Percentiles rank a stretch among this genome's conserved stretches.
These are phyloP conservation scores for Acestrorhynchus altus DNA, from an alignment of 2,797 vertebrate genomes.

Conservation along the genomic window DNA sequence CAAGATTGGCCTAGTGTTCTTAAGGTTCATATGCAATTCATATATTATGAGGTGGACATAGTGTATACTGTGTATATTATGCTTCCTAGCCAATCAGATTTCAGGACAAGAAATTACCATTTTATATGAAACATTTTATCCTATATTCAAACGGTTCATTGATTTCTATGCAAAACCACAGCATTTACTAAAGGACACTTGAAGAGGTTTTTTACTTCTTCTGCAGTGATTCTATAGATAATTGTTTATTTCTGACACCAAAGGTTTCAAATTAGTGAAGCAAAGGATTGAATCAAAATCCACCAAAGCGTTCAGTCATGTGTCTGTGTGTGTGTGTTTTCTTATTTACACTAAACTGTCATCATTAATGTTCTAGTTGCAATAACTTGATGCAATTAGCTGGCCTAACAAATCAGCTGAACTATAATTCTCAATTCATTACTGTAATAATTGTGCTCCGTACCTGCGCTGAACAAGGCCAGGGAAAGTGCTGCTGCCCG, in stretches of 20 bases:
- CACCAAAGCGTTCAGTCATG: background rate
- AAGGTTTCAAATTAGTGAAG: background rate
- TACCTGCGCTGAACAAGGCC: constrained; percentile 46
- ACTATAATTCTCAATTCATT: constrained; percentile 56
- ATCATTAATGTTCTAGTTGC: constrained; percentile 35
- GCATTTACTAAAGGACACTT: too few species aligned
- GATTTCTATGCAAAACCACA: too few species aligned
- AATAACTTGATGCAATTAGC: constrained; percentile 48
- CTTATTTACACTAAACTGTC: constrained; percentile 4
- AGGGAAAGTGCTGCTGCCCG: constrained; percentile 14
- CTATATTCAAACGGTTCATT: too few species aligned
- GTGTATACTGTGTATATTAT: too few species aligned
- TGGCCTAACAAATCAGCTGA: constrained; percentile 56
- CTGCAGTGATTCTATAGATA: background rate
- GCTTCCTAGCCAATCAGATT: too few species aligned
- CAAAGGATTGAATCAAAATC: background rate
- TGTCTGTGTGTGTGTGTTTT: constrained; percentile 5
- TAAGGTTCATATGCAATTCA: too few species aligned
- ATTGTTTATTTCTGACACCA: background rate
- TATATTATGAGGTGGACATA: too few species aligned
- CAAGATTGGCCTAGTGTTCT: too few species aligned
- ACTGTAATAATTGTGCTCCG: constrained; percentile 45
- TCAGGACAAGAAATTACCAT: too few species aligned
- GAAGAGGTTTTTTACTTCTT: background rate
- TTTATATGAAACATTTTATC: too few species aligned